These are phyloP conservation scores for Zaprionus gabonicus DNA, from an alignment of 1,140 invertebrate genomes.

Conservation along the genomic window DNA sequence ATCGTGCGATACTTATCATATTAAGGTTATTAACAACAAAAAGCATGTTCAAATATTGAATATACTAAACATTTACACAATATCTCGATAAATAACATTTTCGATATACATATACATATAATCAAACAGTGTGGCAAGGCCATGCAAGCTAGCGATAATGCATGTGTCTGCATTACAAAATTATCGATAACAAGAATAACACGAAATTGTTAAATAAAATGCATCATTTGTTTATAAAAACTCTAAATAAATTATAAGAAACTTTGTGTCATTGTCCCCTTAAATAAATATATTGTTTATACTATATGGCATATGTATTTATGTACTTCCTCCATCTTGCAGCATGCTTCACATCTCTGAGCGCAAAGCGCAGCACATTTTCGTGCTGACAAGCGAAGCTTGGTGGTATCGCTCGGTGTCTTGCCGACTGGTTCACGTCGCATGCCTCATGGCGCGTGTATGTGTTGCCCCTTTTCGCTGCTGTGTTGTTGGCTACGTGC, in stretches of 20 bases:
- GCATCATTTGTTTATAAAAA: not conserved
- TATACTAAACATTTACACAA: no score
- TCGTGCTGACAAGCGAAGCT: slow-evolving; percentile 23
- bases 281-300: not conserved
- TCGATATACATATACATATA: no score
- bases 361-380: not conserved
- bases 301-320: not conserved
- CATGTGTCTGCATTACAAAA: no score
- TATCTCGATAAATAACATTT: no score
- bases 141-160: no score
- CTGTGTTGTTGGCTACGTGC: slow-evolving; percentile 56
- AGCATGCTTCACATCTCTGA: slow-evolving; percentile 10
- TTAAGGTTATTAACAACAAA: no score
- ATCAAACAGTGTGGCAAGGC: not conserved
- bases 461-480: slow-evolving; percentile 12
- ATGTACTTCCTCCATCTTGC: not conserved
- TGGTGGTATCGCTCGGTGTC: slow-evolving; percentile 21
- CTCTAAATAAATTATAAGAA: not conserved
- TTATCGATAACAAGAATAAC: no score
- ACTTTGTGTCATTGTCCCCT: not conserved
- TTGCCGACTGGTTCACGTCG: not conserved
- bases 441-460: slow-evolving; percentile 14
- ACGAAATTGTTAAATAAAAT: no score
- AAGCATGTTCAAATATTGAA: not conserved
- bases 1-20: not conserved